phyloP scores from a whole-genome alignment of 2,113 vertebrate genomes.

The Chinchilla lanigera region DNA sequence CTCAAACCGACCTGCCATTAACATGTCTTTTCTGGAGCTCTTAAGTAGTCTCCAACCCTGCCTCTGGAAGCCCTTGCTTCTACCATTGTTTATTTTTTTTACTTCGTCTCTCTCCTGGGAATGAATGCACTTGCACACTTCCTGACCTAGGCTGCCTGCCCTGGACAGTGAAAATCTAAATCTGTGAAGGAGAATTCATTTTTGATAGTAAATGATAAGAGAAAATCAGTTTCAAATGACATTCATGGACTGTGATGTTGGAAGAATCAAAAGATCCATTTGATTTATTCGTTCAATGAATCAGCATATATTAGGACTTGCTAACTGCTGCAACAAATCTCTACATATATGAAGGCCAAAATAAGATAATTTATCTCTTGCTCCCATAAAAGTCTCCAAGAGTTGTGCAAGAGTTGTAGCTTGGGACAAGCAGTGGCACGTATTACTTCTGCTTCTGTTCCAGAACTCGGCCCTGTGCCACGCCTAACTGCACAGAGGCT shows the following conservation, averaged over 20 bases:
- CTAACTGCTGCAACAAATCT: background rate
- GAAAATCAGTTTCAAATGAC: background rate
- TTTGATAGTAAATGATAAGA: background rate
- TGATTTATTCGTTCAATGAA: background rate
- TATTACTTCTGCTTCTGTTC: background rate
- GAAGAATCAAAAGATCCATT: background rate
- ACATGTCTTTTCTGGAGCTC: background rate
- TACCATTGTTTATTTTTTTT: background rate
- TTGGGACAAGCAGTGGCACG: background rate
- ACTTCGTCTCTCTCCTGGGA: background rate
- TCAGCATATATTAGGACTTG: slow-evolving; percentile 25
- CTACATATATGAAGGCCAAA: background rate
- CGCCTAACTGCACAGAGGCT: background rate
- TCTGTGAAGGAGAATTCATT: background rate
- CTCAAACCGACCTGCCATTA: background rate
- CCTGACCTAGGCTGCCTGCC: background rate
- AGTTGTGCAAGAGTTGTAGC: background rate
- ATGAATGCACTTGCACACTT: rapidly evolving
- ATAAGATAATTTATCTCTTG: background rate
- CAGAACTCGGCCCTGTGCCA: background rate
- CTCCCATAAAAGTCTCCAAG: background rate
- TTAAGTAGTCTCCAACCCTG: background rate
- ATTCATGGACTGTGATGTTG: background rate
- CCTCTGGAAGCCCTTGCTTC: background rate
- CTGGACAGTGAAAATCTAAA: background rate